Base-by-base conservation (phyloP, 2,888 invertebrate genomes). In the Trichogramma dendrolimi region DNA sequence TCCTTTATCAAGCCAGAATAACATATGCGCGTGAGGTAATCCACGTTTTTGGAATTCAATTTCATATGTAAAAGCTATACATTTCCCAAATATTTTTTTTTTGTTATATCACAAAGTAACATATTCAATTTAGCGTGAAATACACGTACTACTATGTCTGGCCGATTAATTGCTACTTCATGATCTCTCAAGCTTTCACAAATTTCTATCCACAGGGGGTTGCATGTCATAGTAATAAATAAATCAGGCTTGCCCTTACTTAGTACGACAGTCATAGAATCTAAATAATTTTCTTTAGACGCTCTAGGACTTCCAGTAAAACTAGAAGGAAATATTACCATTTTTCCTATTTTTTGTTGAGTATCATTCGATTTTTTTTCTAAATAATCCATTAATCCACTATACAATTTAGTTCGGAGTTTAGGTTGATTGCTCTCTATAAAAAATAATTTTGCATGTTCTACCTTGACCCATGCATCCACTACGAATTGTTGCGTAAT, bases 1-100 rank as follows among this genome's bases (percentile, higher is more conserved):
- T 11, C 42, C 10, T 42, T 27, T 27, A 54, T 54, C 43, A 42
- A 54, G 14, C 40, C 40, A 54, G 8, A 54, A 14, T 42, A 54
- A 44, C 54, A 54, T 54, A n/a, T 54, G 54, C 44, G 42, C 40
- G 11, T 54, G 54, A 42, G 54, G 54, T 54, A 54, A 40, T 10
- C 42, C 54, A 5, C n/a, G n/a, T n/a, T n/a, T n/a, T n/a, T n/a
- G n/a, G n/a, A n/a, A n/a, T n/a, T 27, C 38, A 5, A 14, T 51
- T 39, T 4, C 38, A 5, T 27, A 51, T 51, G 51, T 51, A 27
- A 27, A 51, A 39, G 27, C 51, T n/a, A 51, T 51, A 40, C 27
- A 51, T 14, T 5, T 40, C 5, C 38, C 51, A 51, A 51, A 51
- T 54, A 54, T 54, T 42, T n/a, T 14, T 42, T 43, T 54, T 54